A percentile compares a stretch with the other conserved stretches of the same genome.
Evolutionary conservation across 2,888 invertebrate genomes (phyloP).

Genomic region (Phasia obesa): DNA sequence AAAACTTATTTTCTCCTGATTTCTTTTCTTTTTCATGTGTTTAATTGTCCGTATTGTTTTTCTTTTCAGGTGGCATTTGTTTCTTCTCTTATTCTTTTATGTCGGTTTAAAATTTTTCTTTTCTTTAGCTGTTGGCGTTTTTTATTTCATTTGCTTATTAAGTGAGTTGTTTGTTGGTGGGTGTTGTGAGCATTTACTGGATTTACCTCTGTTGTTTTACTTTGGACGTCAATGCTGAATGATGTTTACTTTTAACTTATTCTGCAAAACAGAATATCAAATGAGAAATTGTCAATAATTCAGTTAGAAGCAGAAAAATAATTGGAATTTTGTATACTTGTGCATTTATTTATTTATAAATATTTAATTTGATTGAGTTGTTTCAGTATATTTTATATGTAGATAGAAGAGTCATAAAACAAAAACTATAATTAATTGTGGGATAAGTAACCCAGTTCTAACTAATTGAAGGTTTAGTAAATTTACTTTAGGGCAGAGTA

Average conservation of each 20-base stretch:
- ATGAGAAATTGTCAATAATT: slow-evolving; percentile 59
- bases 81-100: neutral
- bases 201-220: slow-evolving; percentile 24
- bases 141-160: neutral
- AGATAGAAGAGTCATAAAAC: neutral
- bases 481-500: too few species aligned
- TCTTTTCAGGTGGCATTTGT: slow-evolving; percentile 9
- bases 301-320: slow-evolving; percentile 35
- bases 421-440: neutral
- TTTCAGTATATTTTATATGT: neutral
- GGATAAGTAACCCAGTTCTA: too few species aligned
- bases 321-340: neutral
- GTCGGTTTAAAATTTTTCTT: slow-evolving; percentile 15
- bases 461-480: too few species aligned
- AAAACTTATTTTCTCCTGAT: too few species aligned
- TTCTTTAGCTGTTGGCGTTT: slow-evolving; percentile 9
- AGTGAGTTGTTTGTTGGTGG: slow-evolving; percentile 39
- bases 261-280: slow-evolving; percentile 30
- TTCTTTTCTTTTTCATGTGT: neutral
- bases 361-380: slow-evolving; percentile 48
- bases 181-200: slow-evolving; percentile 18
- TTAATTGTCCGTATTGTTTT: slow-evolving; percentile 33
- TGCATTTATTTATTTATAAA: neutral
- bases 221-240: slow-evolving; percentile 60
- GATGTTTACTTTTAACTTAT: slow-evolving; percentile 42